These are phyloP conservation scores for Parazoanthus darwini DNA, from an alignment of 92 coral and sea anemone genomes.

Conservation along the genomic window DNA sequence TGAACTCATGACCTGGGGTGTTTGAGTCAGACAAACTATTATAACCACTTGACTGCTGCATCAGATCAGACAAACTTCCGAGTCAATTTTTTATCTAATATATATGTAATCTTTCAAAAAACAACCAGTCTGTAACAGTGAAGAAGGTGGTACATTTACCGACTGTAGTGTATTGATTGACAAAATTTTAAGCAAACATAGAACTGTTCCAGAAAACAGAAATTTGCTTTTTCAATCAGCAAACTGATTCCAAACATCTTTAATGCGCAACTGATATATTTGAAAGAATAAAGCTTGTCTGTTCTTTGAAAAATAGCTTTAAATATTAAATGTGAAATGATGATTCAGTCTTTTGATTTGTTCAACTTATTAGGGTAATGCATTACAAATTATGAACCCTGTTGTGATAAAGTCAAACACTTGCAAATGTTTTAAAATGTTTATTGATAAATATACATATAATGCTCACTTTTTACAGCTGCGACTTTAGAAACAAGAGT, in stretches of 20 bases:
- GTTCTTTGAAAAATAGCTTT: not conserved
- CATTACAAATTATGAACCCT: slow-evolving; percentile 8
- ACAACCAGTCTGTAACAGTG: not conserved
- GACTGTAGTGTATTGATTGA: too few relatives aligned
- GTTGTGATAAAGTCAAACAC: slow-evolving; percentile 9
- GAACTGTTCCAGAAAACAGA: not conserved
- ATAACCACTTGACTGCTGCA: too few relatives aligned
- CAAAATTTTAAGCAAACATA: too few relatives aligned
- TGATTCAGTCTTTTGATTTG: not conserved
- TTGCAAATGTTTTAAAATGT: slow-evolving; percentile 24
- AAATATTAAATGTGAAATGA: not conserved
- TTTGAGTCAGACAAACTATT: too few relatives aligned
- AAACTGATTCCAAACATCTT: not conserved
- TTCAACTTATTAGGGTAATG: not conserved
- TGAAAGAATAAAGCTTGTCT: not conserved
- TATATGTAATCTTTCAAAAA: too few relatives aligned
- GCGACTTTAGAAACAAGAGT: not conserved
- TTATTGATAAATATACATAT: slow-evolving; percentile 31
- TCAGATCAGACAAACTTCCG: too few relatives aligned
- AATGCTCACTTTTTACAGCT: slow-evolving; percentile 30
- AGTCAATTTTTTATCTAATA: too few relatives aligned
- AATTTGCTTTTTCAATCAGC: not conserved
- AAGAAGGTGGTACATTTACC: too few relatives aligned
- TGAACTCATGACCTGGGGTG: too few relatives aligned
- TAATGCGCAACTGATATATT: not conserved